Percentiles rank a stretch among this genome's conserved stretches.
Conservation (phyloP, 2,113 vertebrate species). For the Ahaetulla prasina region DNA sequence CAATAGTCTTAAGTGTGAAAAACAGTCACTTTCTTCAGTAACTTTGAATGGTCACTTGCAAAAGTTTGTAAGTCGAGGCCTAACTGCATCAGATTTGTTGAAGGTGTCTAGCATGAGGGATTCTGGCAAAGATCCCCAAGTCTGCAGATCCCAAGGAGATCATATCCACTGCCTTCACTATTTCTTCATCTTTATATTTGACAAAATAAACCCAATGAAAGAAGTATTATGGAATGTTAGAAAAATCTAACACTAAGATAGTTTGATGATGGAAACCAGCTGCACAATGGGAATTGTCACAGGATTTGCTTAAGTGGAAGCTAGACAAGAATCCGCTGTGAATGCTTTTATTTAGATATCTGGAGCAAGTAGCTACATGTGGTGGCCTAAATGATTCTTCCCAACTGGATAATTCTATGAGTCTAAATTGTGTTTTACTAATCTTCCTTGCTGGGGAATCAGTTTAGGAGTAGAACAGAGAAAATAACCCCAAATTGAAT, state of each 20-base stretch:
- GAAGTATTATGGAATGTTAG: background rate
- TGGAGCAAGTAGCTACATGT: background rate
- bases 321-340: background rate
- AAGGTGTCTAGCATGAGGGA: background rate
- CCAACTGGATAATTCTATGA: background rate
- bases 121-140: background rate
- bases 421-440: background rate
- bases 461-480: background rate
- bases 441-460: background rate
- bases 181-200: background rate
- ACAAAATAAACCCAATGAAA: background rate
- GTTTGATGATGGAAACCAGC: background rate
- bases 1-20: background rate
- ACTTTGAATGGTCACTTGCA: background rate
- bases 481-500: background rate
- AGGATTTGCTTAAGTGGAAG: background rate
- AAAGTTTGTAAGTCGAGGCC: background rate
- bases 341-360: background rate
- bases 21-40: background rate
- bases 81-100: background rate
- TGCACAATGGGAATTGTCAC: background rate
- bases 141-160: background rate
- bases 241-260: background rate
- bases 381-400: background rate
- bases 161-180: background rate